Percentiles rank a stretch among this genome's conserved stretches.
phyloP scores from a whole-genome alignment of 2,888 invertebrate species.

The Callinectes sapidus region DNA sequence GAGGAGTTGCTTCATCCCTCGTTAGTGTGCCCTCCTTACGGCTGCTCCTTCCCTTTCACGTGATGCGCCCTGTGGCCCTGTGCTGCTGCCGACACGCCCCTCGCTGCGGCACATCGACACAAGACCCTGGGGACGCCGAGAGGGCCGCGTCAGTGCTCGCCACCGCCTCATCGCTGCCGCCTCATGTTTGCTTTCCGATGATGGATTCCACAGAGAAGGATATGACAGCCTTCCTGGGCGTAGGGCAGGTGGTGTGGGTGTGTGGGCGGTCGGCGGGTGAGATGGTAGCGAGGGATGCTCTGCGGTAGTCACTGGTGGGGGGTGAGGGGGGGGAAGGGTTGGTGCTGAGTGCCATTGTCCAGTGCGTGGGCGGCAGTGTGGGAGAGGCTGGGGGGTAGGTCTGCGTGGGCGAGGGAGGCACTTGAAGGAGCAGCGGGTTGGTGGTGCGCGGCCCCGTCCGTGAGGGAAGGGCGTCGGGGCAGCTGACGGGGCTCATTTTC shows the following conservation, averaged over 20 bases:
- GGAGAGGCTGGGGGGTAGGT: conserved; percentile 12
- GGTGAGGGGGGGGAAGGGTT: background rate
- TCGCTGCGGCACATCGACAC: background rate
- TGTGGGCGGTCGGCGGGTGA: conserved; percentile 33
- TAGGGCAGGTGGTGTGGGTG: conserved; percentile 48
- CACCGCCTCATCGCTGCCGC: background rate
- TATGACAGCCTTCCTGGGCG: conserved; percentile 75
- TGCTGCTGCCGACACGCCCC: background rate
- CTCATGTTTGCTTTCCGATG: conserved; percentile 78
- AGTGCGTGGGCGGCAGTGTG: conserved; percentile 11
- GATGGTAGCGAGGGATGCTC: conserved; percentile 4
- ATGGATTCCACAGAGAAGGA: conserved; percentile 85
- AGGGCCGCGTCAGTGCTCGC: background rate
- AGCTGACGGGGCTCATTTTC: conserved; percentile 25
- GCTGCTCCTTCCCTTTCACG: background rate
- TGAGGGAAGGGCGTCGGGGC: background rate
- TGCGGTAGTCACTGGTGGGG: conserved; percentile 2
- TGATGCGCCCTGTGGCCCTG: background rate
- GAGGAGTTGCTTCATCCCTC: background rate
- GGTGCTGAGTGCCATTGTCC: conserved; percentile 20
- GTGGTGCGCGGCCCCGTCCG: background rate
- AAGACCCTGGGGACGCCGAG: background rate
- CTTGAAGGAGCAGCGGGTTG: background rate
- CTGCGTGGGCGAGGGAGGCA: background rate
- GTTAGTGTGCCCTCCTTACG: background rate